phyloP scores from a whole-genome alignment of 1,140 invertebrate species.

The Brachystomella parvula region DNA sequence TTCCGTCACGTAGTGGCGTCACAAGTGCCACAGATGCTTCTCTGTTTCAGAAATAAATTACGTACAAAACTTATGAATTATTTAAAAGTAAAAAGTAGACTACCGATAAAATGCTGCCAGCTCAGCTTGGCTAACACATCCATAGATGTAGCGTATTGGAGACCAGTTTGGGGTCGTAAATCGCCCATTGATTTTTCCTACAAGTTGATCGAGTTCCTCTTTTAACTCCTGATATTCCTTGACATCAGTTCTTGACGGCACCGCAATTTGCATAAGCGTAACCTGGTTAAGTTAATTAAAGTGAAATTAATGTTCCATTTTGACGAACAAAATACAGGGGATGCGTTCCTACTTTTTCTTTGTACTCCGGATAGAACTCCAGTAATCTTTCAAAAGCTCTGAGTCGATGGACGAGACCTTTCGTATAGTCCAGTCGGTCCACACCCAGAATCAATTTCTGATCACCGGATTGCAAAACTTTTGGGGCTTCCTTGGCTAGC shows the following conservation, averaged over 20 bases:
- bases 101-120: conserved; percentile 65
- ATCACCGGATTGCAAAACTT: conserved; percentile 48
- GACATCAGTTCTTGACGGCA: conserved; percentile 80
- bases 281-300: conserved; percentile 42
- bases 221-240: conserved; percentile 85
- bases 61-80: not conserved
- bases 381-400: conserved; percentile 74
- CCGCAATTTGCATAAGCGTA: conserved; percentile 72
- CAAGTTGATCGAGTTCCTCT: conserved; percentile 80
- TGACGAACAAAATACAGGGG: not conserved
- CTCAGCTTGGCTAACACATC: conserved; percentile 75
- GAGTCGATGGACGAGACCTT: conserved; percentile 75
- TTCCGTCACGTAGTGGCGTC: conserved; percentile 77
- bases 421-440: conserved; percentile 83
- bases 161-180: conserved; percentile 79
- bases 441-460: conserved; percentile 78
- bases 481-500: conserved; percentile 66
- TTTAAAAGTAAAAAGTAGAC: not conserved
- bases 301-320: not conserved
- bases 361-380: conserved; percentile 76
- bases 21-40: conserved; percentile 77
- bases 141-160: conserved; percentile 82
- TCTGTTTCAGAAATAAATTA: conserved; percentile 41
- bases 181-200: conserved; percentile 75
- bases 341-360: conserved; percentile 57